Evolutionary conservation across 2,888 invertebrate genomes (phyloP).

Genomic region (Eustalomyia histrio): DNA sequence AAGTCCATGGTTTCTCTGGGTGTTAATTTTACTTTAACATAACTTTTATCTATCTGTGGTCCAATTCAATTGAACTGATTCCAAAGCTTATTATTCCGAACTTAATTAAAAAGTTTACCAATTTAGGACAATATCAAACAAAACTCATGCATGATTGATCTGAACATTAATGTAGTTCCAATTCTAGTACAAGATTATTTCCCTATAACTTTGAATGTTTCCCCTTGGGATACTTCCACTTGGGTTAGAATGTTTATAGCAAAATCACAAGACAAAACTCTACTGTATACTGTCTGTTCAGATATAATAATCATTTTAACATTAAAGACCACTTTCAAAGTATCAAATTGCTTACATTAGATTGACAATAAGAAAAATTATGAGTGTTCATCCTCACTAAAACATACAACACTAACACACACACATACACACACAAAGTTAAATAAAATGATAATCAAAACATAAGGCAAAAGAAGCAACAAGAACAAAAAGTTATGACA

Average conservation of each 20-base stretch:
- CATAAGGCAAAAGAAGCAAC: slow-evolving; percentile 14
- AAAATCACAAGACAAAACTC: not conserved
- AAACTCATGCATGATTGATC: no score
- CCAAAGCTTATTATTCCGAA: no score
- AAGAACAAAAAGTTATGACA: slow-evolving; percentile 39
- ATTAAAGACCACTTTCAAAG: slow-evolving; percentile 61
- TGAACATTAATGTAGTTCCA: no score
- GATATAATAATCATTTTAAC: slow-evolving; percentile 60
- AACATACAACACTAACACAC: slow-evolving; percentile 36
- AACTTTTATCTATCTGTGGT: no score
- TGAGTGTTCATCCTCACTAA: slow-evolving; percentile 56
- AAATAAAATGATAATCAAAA: slow-evolving; percentile 47
- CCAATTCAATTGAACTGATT: no score
- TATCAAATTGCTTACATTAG: slow-evolving; percentile 62
- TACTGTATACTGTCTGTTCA: slow-evolving; percentile 40
- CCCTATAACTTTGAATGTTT: not conserved
- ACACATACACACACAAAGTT: slow-evolving; percentile 1
- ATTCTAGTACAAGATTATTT: no score
- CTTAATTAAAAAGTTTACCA: no score
- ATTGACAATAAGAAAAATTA: slow-evolving; percentile 61
- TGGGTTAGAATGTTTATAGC: not conserved
- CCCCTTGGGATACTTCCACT: not conserved
- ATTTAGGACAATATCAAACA: no score
- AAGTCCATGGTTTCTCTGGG: no score
- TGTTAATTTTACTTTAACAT: no score